These are phyloP conservation scores for Fissipunctia ypsillon DNA, from an alignment of 2,888 invertebrate species.

Conservation along the genomic window DNA sequence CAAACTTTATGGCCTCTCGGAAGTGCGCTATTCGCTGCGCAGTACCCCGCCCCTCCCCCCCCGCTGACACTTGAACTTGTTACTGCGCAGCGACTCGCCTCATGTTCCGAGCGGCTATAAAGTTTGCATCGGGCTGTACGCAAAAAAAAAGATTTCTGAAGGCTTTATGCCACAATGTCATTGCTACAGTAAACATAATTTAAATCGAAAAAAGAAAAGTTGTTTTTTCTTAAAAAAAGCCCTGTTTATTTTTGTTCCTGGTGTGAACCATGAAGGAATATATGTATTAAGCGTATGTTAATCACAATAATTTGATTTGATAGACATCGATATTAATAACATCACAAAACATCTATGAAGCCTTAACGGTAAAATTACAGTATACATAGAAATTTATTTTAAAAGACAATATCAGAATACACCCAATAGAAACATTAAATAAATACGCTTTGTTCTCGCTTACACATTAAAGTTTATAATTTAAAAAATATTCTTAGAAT, in stretches of 20 bases:
- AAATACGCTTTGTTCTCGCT: slow-evolving; percentile 68
- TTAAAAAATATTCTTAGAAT: slow-evolving; percentile 57
- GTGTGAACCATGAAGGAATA: slow-evolving; percentile 49
- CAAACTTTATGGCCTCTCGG: no score
- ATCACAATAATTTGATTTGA: slow-evolving; percentile 78
- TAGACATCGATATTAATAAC: slow-evolving; percentile 74
- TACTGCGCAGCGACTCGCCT: no score
- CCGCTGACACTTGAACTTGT: no score
- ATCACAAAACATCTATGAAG: slow-evolving; percentile 76
- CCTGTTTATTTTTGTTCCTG: slow-evolving; percentile 16
- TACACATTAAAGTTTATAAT: slow-evolving; percentile 56
- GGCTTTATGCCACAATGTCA: background rate
- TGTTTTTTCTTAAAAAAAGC: background rate
- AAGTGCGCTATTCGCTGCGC: no score
- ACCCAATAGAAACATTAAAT: slow-evolving; percentile 73
- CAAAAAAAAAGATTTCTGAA: background rate
- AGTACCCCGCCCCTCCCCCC: no score
- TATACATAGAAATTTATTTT: slow-evolving; percentile 73
- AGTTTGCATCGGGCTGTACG: no score
- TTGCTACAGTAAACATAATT: background rate
- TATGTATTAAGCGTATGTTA: slow-evolving; percentile 77
- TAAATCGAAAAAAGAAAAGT: background rate
- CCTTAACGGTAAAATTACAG: slow-evolving; percentile 70
- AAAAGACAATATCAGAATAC: slow-evolving; percentile 79
- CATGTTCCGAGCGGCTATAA: no score